Conservation (phyloP, 2,113 vertebrate genomes). For the Corydoras maculifer region DNA sequence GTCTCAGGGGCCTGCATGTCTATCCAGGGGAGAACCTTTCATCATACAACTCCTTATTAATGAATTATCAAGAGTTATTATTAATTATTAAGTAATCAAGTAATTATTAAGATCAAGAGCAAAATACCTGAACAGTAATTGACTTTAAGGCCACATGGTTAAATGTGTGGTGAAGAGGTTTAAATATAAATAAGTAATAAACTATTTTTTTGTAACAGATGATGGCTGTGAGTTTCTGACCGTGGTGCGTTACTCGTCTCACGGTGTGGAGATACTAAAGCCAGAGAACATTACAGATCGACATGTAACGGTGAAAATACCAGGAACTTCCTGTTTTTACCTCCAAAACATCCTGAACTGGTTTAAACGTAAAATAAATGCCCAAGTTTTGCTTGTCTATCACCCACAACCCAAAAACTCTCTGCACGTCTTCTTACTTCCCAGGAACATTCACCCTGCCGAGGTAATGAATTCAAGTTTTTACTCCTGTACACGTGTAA, state of each 20-base stretch:
- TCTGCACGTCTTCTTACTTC: conserved; percentile 11
- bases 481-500: too few relatives aligned
- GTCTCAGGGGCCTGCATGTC: too few relatives aligned
- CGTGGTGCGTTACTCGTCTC: conserved; percentile 2
- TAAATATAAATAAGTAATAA: not conserved
- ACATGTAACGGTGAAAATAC: conserved; percentile 4
- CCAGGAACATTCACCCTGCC: not conserved
- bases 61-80: too few relatives aligned
- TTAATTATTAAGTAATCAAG: too few relatives aligned
- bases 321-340: not conserved
- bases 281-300: conserved; percentile 7
- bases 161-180: not conserved
- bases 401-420: not conserved
- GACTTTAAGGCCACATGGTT: too few relatives aligned
- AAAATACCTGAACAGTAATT: too few relatives aligned
- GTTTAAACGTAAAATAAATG: not conserved
- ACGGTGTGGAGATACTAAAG: not conserved
- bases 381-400: conserved; percentile 15
- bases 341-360: not conserved
- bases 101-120: too few relatives aligned
- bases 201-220: not conserved
- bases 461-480: not conserved
- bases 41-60: too few relatives aligned
- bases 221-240: conserved; percentile 1
- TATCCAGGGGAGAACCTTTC: too few relatives aligned